Base-by-base conservation (phyloP, 2,888 invertebrate genomes). In the Limnephilus marmoratus region DNA sequence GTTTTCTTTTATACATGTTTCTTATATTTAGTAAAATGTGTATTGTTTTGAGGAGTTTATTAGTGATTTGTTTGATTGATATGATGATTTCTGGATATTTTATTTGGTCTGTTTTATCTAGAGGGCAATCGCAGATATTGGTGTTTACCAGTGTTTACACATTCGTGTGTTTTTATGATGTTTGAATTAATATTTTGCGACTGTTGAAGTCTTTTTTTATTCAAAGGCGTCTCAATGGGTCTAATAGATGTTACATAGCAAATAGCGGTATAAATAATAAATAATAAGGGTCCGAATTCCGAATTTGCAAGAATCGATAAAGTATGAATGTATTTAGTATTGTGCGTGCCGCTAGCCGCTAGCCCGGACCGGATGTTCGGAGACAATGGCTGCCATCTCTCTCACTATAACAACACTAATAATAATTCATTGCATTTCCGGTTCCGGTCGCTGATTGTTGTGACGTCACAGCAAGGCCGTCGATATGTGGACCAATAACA, bases 341-440 rank as follows among this genome's bases (percentile, higher is more conserved):
- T 83, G 83, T 83, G 83, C 83, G 37, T 83, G 18, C 83, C 9
- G 37, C 34, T 9, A n/a, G 68, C 68, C 68, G 83, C 34, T 2
- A n/a, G 68, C 68, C 68, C 68, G 83, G 83, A n/a, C 83, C 37
- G 83, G 83, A 83, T 37, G 37, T 83, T 18, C 83, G 83, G 7
- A 7, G 37, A 34, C 34, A 83, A 83, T 83, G 34, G 24, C 24
- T 83, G 37, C 83, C 31, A 37, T 37, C 83, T 83, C 34, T 24
- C 24, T 68, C 7, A 68, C 68, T 18, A 68, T 68, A 53, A 53
- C 3, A 49, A 13, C 49, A 53, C 15, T 41, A 68, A 68, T 68
- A 68, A 68, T n/a, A 68, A 83, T 83, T 83, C 83, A 37, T 2
- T 15, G 37, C 18, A 24, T 12, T 24, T 83, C 83, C 83, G 83